These are phyloP conservation scores for Sander vitreus DNA, from an alignment of 2,113 vertebrate genomes.

Conservation along the genomic window DNA sequence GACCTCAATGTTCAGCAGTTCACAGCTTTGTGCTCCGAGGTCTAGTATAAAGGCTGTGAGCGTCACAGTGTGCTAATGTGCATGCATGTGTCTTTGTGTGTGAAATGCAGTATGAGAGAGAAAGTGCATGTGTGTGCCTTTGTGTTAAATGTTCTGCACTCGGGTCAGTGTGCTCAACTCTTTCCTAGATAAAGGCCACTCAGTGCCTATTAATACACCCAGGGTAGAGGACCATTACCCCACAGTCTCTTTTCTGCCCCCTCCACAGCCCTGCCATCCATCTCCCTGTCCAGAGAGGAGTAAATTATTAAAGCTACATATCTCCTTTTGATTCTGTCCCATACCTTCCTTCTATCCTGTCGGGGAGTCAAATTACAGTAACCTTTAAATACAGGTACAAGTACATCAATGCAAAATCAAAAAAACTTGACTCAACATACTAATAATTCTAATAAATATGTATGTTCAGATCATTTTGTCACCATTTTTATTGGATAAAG, in stretches of 20 bases:
- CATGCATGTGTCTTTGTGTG: slow-evolving; percentile 24
- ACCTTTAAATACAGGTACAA: neutral
- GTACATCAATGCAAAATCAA: neutral
- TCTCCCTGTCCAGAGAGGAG: slow-evolving; percentile 17
- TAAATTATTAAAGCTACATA: slow-evolving; percentile 52
- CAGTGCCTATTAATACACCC: slow-evolving; percentile 78
- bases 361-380: neutral
- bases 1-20: neutral
- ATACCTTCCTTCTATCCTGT: neutral
- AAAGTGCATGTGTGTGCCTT: slow-evolving; percentile 38
- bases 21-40: slow-evolving; percentile 1
- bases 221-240: slow-evolving; percentile 53
- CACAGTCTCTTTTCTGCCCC: slow-evolving; percentile 22
- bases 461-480: too few relatives aligned
- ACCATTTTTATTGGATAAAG: neutral
- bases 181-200: slow-evolving; percentile 77
- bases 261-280: slow-evolving; percentile 11
- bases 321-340: neutral
- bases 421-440: neutral
- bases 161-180: slow-evolving; percentile 58
- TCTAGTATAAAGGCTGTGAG: slow-evolving; percentile 7
- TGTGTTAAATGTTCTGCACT: slow-evolving; percentile 66
- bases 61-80: slow-evolving; percentile 7
- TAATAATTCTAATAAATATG: too few relatives aligned
- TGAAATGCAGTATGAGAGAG: neutral